Evolutionary conservation across 2,888 invertebrate species (phyloP).

Genomic region (Chaetoderma sp.): DNA sequence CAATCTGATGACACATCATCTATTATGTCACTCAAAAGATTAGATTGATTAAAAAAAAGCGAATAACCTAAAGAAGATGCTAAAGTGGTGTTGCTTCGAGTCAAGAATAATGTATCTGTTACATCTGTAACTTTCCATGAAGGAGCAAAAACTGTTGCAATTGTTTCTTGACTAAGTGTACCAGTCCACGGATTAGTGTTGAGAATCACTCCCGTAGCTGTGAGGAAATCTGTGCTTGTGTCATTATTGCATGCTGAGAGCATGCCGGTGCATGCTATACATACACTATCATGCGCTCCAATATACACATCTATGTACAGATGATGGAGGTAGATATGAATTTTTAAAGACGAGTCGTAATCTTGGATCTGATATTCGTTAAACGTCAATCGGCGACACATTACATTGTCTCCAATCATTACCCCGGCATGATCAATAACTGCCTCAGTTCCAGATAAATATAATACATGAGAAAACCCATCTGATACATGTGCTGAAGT

Average conservation of each 20-base stretch:
- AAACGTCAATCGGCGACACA: conserved; percentile 19
- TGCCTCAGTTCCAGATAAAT: background rate
- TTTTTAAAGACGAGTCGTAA: conserved; percentile 27
- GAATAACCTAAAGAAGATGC: conserved; percentile 35
- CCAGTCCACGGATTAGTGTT: conserved; percentile 6
- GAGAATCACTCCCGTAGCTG: conserved; percentile 28
- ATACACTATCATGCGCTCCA: conserved; percentile 19
- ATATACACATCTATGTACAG: conserved; percentile 29
- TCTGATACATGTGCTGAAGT: too few relatives aligned
- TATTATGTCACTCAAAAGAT: conserved; percentile 30
- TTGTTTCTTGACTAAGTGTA: conserved; percentile 30
- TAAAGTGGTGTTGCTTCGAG: conserved; percentile 8
- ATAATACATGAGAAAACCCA: too few relatives aligned
- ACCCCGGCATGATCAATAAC: background rate
- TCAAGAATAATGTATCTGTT: conserved; percentile 28
- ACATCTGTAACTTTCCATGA: conserved; percentile 34
- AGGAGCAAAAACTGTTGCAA: conserved; percentile 37
- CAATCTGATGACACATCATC: conserved; percentile 39
- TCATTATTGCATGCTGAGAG: conserved; percentile 40
- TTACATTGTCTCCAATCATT: background rate
- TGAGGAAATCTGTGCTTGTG: conserved; percentile 37
- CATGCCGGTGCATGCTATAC: conserved; percentile 35
- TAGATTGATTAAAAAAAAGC: conserved; percentile 29
- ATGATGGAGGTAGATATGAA: conserved; percentile 35
- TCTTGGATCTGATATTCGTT: conserved; percentile 31